A percentile compares a stretch with the other conserved stretches of the same genome.
phyloP scores from a whole-genome alignment of 2,113 vertebrate species.

The Ctenodactylus gundi region DNA sequence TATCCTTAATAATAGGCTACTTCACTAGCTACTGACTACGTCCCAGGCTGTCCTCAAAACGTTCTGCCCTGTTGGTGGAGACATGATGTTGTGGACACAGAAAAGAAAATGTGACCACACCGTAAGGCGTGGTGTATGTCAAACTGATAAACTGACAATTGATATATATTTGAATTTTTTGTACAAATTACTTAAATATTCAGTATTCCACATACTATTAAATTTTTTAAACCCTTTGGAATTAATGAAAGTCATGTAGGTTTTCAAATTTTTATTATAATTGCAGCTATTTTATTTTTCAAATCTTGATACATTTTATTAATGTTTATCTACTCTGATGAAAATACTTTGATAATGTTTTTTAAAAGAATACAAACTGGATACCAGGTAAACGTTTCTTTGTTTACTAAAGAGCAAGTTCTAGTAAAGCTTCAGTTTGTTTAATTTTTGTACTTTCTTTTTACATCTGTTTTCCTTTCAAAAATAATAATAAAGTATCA shows the following conservation, averaged over 20 bases:
- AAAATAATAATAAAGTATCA: constrained; percentile 41
- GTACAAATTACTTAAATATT: neutral
- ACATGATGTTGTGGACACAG: neutral
- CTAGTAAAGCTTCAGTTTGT: constrained; percentile 30
- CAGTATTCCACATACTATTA: constrained; percentile 21
- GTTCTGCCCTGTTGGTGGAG: neutral
- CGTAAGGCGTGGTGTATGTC: neutral
- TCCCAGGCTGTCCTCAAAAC: neutral
- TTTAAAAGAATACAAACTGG: constrained; percentile 19
- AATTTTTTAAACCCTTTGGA: neutral
- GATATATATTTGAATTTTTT: neutral
- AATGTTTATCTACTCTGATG: neutral
- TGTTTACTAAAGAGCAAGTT: constrained; percentile 43
- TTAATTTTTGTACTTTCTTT: constrained; percentile 53
- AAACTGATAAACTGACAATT: neutral
- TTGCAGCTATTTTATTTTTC: neutral
- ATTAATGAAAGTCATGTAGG: neutral
- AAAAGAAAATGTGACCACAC: neutral
- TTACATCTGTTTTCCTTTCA: constrained; percentile 41
- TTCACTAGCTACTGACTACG: neutral
- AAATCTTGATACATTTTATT: constrained; percentile 8
- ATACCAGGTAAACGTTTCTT: constrained; percentile 52
- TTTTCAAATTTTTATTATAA: neutral
- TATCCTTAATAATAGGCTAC: neutral
- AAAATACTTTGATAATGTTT: constrained; percentile 6